Evolutionary conservation across 2,888 invertebrate species (phyloP), one percentile per base, ranked within the genome.

Genomic region (Nemapogon koenigi): DNA sequence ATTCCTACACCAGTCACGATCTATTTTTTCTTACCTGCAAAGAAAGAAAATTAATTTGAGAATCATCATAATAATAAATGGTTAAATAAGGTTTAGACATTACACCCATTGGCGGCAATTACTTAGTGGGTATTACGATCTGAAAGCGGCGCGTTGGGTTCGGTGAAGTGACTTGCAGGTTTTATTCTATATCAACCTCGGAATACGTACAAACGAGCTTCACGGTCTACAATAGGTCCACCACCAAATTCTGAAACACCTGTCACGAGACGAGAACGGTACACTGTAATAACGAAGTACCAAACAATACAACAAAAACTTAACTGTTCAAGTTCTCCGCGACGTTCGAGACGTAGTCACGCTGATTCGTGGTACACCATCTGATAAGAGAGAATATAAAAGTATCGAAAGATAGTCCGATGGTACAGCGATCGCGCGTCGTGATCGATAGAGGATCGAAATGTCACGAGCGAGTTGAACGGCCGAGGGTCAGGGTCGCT

Each of bases 391-490:
- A 48, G 52, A 57, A 41, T 45, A 51, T 58, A 64, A 67, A 69
- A 70, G 67, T 66, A 68, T 66, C 61, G 60, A 65, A 60, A 54
- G 67, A 68, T 67, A 54, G 55, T 54, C 54, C 56, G 59, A 63
- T 58, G 53, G 56, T 55, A 55, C 18, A 33, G 33, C 65, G 66
- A 67, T 70, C 59, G 52, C 47, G 47, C 54, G 72, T 78, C 78
- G 76, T 76, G 78, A 76, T 76, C 76, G 73, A 76, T 76, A 67
- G 71, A 68, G 64, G 66, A 73, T 71, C 72, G 68, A 73, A 75
- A 70, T 76, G 76, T 76, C 78, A 78, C 78, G 78, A 62, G 67
- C 67, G 58, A 59, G 72, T 64, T 73, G 63, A 52, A 61, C 56
- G 69, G 54, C 70, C 75, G 56, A 48, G 50, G 76, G 75, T 78